A percentile compares a stretch with the other conserved stretches of the same genome.
phyloP scores from a whole-genome alignment of 2,888 invertebrate species.

The Tetrapedia diversipes region DNA sequence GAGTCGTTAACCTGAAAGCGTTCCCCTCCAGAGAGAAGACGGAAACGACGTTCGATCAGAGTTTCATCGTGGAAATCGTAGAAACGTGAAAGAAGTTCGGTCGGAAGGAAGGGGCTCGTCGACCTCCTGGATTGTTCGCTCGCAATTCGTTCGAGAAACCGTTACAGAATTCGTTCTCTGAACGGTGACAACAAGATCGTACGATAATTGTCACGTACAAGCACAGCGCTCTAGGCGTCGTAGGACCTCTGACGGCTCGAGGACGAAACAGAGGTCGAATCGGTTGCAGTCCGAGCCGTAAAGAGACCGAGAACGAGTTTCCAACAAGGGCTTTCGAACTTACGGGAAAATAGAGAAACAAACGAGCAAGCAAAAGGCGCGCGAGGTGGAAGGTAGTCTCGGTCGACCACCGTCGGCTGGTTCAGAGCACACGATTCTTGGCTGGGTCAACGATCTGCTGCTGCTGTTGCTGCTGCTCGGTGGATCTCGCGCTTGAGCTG shows the following conservation, averaged over 20 bases:
- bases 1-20: slow-evolving; percentile 41
- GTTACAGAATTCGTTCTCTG: slow-evolving; percentile 6
- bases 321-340: slow-evolving; percentile 22
- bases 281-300: slow-evolving; percentile 7
- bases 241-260: slow-evolving; percentile 9
- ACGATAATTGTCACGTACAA: too few relatives aligned
- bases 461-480: too few relatives aligned
- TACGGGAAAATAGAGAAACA: slow-evolving; percentile 39
- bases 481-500: slow-evolving; percentile 33
- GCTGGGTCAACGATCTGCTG: slow-evolving; percentile 62
- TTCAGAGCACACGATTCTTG: slow-evolving; percentile 42
- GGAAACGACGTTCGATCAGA: neutral
- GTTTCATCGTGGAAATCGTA: slow-evolving; percentile 4
- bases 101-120: neutral
- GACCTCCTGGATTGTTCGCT: neutral
- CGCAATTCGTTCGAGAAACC: neutral
- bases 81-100: neutral
- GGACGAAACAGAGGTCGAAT: slow-evolving; percentile 40
- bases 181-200: too few relatives aligned
- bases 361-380: slow-evolving; percentile 28
- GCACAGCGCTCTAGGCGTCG: too few relatives aligned
- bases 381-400: slow-evolving; percentile 6
- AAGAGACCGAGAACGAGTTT: slow-evolving; percentile 15
- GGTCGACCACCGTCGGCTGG: slow-evolving; percentile 37
- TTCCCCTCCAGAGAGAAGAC: neutral